Evolutionary conservation across 2,888 invertebrate species (phyloP), one percentile per base, ranked within the genome.

Genomic region (Lacanobia oleracea): DNA sequence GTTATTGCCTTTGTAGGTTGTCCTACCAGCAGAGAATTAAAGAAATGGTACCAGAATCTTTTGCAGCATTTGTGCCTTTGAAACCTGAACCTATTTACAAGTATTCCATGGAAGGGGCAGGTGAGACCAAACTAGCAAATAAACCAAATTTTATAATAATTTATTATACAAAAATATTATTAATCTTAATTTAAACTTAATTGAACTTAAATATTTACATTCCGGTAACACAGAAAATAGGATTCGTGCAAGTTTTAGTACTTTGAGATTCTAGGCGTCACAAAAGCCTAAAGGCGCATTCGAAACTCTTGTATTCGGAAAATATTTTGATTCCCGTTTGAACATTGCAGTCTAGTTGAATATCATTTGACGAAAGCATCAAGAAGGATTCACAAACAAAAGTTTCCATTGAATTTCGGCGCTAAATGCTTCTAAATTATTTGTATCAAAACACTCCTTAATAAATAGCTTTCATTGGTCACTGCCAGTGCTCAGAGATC

Each of bases 1-100:
- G 23, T 63, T 75, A 54, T 67, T 79, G 9, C 67, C 71, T 65
- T 87, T 88, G 18, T 87, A 98, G 98, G 88, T 96, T 99, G 80
- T 99, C 99, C 1, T 99, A 99, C 93, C 98, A 98, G 92, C 98
- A 99, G 92, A 97, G 99, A 87, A 98, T 99, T 75, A 97, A 97
- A 67, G 99, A 99, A 87, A 98, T 99, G 96, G 97, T 99, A 91
- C 99, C 99, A 7, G 98, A 98, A 87, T 96, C 97, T 0, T 99
- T 99, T 94, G 97, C 97, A 10, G 97, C 97, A 59, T 97, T 99
- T 82, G 97, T 99, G 75, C 99, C 99, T 2, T 95, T 97, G 27
- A 97, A 98, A 91, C 98, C 99, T 0, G 98, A 98, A 86, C 98
- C 98, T 0, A 97, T 97, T 86, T 99, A 98, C 94, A 99, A 99